Evolutionary conservation across 1,140 invertebrate genomes (phyloP).

Genomic region (Lucilia sericata): DNA sequence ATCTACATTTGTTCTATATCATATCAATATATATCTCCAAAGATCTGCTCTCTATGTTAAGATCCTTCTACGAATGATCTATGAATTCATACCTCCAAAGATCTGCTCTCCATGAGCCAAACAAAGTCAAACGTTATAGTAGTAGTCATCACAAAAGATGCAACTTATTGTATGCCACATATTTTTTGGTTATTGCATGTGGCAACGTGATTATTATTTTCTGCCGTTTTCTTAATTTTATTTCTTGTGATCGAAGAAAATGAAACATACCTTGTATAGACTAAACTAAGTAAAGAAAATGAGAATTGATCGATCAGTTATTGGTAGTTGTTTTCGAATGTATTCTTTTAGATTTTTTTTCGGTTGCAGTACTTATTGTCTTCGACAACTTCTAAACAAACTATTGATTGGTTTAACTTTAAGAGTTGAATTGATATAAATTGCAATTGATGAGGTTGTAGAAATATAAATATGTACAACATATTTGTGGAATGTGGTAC

Average conservation of each 20-base stretch:
- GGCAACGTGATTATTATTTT: conserved; percentile 21
- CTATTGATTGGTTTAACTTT: conserved; percentile 41
- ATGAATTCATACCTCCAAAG: too few relatives aligned
- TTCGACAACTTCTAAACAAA: not conserved
- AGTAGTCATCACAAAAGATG: too few relatives aligned
- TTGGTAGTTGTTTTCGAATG: not conserved
- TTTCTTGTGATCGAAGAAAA: not conserved
- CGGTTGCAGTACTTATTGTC: not conserved
- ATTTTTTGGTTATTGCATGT: not conserved
- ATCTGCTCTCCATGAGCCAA: too few relatives aligned
- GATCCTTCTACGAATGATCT: too few relatives aligned
- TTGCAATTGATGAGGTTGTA: conserved; percentile 60
- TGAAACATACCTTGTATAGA: not conserved
- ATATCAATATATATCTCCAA: too few relatives aligned
- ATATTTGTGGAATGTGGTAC: conserved; percentile 27
- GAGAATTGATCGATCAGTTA: conserved; percentile 31
- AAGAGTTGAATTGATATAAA: conserved; percentile 45
- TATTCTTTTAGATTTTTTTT: not conserved
- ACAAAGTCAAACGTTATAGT: too few relatives aligned
- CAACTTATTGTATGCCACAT: not conserved
- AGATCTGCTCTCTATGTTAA: too few relatives aligned
- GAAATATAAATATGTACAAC: conserved; percentile 2
- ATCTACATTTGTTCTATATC: too few relatives aligned
- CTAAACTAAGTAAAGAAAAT: not conserved
- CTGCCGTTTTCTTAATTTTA: not conserved